Conservation (phyloP, 2,113 vertebrate species). For the human (Homo sapiens) region GRCh38 chr3:168475501-168476000, state of each 20-base stretch:
- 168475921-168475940: background rate
- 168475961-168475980: background rate
- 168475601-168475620: background rate
- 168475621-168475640: background rate
- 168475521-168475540: background rate
- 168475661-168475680: background rate
- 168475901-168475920: background rate
- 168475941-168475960: background rate
- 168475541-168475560: background rate
- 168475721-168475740: conserved; percentile 37
- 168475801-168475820: background rate
- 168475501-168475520: background rate
- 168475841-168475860: background rate
- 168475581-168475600: background rate
- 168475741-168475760: background rate
- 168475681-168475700: background rate
- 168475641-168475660: background rate
- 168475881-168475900: background rate
- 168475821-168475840: background rate
- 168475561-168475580: background rate
- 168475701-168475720: background rate
- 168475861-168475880: background rate
- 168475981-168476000: background rate
- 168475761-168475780: background rate
- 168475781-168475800: background rate